phyloP scores from a whole-genome alignment of 92 coral and sea anemone genomes.

The Phenganax subtilis region DNA sequence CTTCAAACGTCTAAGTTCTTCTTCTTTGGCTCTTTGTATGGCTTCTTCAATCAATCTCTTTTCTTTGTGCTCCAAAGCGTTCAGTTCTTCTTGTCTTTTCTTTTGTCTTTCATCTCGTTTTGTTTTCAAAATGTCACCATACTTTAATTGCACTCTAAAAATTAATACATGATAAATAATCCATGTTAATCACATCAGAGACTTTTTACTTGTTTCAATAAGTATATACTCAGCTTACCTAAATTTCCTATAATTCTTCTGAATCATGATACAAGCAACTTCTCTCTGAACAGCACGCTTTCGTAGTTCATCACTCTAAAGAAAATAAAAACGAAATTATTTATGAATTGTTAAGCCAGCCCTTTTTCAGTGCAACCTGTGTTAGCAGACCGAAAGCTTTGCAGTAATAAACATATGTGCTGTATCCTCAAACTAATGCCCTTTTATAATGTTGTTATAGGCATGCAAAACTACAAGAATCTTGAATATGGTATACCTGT shows the following conservation, averaged over 20 bases:
- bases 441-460: not conserved
- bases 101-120: constrained; percentile 28
- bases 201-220: not conserved
- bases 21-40: constrained; percentile 20
- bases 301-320: constrained; percentile 64
- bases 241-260: constrained; percentile 64
- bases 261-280: constrained; percentile 65
- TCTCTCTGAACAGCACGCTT: constrained; percentile 52
- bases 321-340: not conserved
- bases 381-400: too few relatives aligned
- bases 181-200: not conserved
- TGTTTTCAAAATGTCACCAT: not conserved
- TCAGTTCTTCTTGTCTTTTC: constrained; percentile 22
- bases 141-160: constrained; percentile 20
- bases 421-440: not conserved
- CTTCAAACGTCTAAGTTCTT: not conserved
- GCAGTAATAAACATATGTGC: too few relatives aligned
- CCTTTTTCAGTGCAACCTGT: not conserved
- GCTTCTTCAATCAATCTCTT: constrained; percentile 30
- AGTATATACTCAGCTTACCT: constrained; percentile 50
- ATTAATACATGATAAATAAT: not conserved
- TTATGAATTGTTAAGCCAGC: not conserved
- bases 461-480: not conserved
- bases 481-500: constrained; percentile 46
- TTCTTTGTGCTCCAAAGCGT: constrained; percentile 27